phyloP scores from a whole-genome alignment of 1,140 invertebrate species.

The Atta cephalotes region DNA sequence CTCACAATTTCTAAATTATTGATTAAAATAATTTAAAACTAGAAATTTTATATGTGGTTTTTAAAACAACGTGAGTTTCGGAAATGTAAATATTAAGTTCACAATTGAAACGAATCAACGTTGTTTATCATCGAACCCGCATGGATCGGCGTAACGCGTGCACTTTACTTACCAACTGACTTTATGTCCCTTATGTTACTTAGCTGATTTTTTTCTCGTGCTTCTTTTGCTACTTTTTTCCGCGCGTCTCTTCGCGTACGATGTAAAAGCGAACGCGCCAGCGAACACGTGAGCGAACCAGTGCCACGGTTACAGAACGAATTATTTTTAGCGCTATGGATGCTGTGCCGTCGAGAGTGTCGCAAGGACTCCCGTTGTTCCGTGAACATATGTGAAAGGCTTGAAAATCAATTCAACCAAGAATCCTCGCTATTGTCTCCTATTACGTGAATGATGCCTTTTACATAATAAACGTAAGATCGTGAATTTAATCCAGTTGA shows the following conservation, averaged over 20 bases:
- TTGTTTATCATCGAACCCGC: constrained; percentile 64
- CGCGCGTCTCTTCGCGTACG: constrained; percentile 24
- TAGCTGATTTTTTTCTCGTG: constrained; percentile 45
- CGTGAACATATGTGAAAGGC: constrained; percentile 4
- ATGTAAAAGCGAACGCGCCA: constrained; percentile 58
- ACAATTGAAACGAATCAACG: background rate
- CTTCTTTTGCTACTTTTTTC: background rate
- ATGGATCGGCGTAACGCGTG: constrained; percentile 15
- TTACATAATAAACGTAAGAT: background rate
- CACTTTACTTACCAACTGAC: constrained; percentile 71
- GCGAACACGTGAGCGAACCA: constrained; percentile 72
- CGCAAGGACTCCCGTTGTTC: constrained; percentile 44
- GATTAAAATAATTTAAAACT: background rate
- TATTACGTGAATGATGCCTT: background rate
- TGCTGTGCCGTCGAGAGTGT: constrained; percentile 26
- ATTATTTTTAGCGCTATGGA: constrained; percentile 78
- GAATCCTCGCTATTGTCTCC: constrained; percentile 10
- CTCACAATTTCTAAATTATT: background rate
- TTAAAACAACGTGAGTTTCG: background rate
- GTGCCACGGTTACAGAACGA: constrained; percentile 75
- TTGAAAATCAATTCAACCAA: constrained; percentile 19
- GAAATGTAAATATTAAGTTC: constrained; percentile 6
- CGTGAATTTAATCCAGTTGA: background rate
- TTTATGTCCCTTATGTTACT: constrained; percentile 39
- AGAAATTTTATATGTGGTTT: background rate